phyloP scores from a whole-genome alignment of 2,113 vertebrate species.

The Labeo catla region DNA sequence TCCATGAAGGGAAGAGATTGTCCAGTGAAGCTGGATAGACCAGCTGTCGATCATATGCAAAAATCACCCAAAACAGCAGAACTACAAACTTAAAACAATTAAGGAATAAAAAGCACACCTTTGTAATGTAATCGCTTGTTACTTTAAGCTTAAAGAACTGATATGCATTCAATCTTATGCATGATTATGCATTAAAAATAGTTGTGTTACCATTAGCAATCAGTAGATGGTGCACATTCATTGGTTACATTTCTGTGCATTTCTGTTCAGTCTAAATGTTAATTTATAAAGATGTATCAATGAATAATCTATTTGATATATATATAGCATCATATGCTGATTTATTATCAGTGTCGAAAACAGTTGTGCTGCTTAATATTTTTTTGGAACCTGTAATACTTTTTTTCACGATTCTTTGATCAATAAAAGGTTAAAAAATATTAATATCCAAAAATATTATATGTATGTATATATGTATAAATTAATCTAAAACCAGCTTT shows the following conservation, averaged over 20 bases:
- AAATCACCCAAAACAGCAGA: constrained; percentile 85
- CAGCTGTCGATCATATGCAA: constrained; percentile 82
- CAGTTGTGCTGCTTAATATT: no score
- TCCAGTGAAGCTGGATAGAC: constrained; percentile 85
- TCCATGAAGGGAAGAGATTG: constrained; percentile 80
- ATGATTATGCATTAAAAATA: background rate
- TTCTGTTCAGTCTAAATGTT: background rate
- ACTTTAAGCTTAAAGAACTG: background rate
- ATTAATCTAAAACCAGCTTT: background rate
- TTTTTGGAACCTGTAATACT: no score
- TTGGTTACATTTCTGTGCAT: background rate
- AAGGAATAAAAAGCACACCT: background rate
- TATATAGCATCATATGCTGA: no score
- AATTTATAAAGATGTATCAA: no score
- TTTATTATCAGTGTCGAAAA: no score
- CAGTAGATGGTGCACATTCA: constrained; percentile 8
- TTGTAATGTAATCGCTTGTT: background rate
- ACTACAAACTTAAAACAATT: constrained; percentile 80
- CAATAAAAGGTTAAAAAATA: no score
- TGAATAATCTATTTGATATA: no score
- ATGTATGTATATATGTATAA: no score
- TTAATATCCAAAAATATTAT: no score
- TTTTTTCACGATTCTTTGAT: no score
- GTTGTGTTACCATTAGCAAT: background rate
- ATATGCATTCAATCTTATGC: background rate